Conservation (phyloP, 2,888 invertebrate genomes). For the Dicranocentrus wangi region DNA sequence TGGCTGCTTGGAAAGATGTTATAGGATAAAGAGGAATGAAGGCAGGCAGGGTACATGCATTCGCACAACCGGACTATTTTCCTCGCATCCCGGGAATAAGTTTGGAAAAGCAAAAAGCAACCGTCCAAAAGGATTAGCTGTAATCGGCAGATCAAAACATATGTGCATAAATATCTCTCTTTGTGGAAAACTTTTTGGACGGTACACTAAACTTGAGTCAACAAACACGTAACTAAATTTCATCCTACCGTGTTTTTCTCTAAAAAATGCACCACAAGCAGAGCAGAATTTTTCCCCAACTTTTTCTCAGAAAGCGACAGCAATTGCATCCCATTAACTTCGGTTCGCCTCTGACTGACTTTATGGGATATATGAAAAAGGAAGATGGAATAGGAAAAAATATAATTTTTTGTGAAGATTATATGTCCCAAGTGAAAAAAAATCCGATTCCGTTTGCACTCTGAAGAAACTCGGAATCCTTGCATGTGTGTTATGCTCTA, state of each 20-base stretch:
- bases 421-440: background rate
- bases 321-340: conserved; percentile 22
- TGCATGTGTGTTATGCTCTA: conserved; percentile 38
- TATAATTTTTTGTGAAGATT: background rate
- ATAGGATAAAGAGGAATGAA: no score
- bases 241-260: background rate
- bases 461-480: background rate
- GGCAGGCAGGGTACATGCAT: no score
- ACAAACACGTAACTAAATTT: conserved; percentile 8
- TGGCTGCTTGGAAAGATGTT: no score
- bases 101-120: conserved; percentile 6
- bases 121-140: conserved; percentile 40
- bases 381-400: background rate
- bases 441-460: background rate
- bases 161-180: conserved; percentile 20
- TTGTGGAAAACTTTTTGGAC: background rate
- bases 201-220: conserved; percentile 6
- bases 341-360: background rate
- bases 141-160: conserved; percentile 55
- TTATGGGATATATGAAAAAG: background rate
- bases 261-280: background rate
- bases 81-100: no score
- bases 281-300: background rate
- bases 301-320: background rate
- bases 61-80: background rate